Conservation (phyloP, 2,113 vertebrate species). For the Isurus oxyrinchus region DNA sequence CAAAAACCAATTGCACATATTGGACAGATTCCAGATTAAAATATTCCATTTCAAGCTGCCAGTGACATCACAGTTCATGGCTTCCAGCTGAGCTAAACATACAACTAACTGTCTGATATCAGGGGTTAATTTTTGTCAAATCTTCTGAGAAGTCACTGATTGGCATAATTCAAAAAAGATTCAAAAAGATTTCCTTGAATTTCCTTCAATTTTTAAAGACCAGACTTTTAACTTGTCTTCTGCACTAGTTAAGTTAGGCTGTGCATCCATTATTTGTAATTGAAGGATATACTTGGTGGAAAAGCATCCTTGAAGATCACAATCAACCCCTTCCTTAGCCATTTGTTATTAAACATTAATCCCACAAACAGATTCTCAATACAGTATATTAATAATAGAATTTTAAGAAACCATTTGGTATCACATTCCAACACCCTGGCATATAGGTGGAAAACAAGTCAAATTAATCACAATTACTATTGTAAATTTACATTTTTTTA, state of each 20-base stretch:
- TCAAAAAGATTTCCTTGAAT: background rate
- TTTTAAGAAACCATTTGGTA: background rate
- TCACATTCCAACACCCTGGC: background rate
- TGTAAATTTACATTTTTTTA: background rate
- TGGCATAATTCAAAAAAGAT: background rate
- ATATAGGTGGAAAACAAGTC: background rate
- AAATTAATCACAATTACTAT: background rate
- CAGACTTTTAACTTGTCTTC: background rate
- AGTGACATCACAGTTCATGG: background rate
- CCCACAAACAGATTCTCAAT: background rate
- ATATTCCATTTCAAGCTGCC: background rate
- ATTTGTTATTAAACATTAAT: background rate
- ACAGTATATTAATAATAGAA: background rate
- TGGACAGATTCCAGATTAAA: background rate
- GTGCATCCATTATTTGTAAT: background rate
- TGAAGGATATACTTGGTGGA: background rate
- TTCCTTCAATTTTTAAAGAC: background rate
- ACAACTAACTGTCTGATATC: background rate
- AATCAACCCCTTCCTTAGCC: slow-evolving; percentile 2
- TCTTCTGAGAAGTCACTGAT: background rate
- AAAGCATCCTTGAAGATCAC: background rate
- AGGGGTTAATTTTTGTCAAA: background rate
- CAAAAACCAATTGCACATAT: background rate
- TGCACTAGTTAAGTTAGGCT: background rate
- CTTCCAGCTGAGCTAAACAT: background rate